Evolutionary conservation across 2,113 vertebrate species (phyloP).

Genomic region (Pteropus alecto): DNA sequence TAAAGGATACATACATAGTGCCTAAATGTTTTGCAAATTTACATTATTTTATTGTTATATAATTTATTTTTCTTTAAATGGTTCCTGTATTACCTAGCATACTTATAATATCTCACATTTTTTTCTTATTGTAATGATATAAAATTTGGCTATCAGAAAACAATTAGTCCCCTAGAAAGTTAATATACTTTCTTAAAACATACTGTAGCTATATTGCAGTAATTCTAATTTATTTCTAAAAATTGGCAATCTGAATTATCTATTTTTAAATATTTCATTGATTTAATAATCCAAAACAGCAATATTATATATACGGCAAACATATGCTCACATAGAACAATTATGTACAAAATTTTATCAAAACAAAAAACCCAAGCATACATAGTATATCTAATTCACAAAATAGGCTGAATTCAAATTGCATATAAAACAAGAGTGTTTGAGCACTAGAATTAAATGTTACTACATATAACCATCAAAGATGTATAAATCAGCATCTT

Average conservation of each 20-base stretch:
- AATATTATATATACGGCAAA: background rate
- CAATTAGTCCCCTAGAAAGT: conserved; percentile 68
- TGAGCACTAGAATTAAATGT: background rate
- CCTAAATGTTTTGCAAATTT: conserved; percentile 79
- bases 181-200: conserved; percentile 70
- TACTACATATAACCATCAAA: background rate
- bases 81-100: conserved; percentile 74
- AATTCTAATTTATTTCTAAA: background rate
- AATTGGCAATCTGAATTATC: background rate
- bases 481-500: background rate
- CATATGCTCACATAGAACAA: background rate
- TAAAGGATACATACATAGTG: conserved; percentile 70
- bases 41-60: conserved; percentile 59
- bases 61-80: conserved; percentile 79
- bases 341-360: background rate
- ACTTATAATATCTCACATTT: conserved; percentile 78
- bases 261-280: background rate
- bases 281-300: background rate
- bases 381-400: background rate
- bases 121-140: conserved; percentile 76
- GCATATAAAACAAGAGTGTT: background rate
- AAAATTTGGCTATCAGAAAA: conserved; percentile 76
- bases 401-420: conserved; percentile 19
- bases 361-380: background rate
- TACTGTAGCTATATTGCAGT: background rate